Percentiles rank a stretch among this genome's conserved stretches.
Conservation (phyloP, 2,888 invertebrate species). For the Microplitis manilae region DNA sequence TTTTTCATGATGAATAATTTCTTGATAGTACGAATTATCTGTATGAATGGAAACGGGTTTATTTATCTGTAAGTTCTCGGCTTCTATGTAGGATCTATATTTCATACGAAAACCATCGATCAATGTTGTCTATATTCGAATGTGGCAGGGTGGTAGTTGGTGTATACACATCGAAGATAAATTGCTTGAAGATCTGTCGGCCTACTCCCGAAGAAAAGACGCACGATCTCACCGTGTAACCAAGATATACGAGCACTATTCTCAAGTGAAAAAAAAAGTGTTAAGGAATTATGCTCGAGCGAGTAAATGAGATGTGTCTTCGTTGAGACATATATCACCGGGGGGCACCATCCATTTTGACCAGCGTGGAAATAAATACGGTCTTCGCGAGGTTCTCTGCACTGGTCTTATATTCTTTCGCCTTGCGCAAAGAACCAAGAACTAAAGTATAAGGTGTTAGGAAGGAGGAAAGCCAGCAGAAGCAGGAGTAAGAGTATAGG, state of each 20-base stretch:
- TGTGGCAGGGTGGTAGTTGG: not conserved
- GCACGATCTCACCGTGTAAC: conserved; percentile 62
- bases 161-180: conserved; percentile 11
- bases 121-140: not conserved
- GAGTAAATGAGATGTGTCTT: conserved; percentile 75
- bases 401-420: conserved; percentile 24
- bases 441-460: conserved; percentile 30
- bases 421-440: conserved; percentile 37
- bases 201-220: conserved; percentile 45
- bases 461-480: conserved; percentile 39
- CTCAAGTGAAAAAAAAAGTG: conserved; percentile 70
- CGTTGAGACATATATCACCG: conserved; percentile 58
- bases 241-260: conserved; percentile 68
- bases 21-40: too few relatives aligned
- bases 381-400: conserved; percentile 52
- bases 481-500: conserved; percentile 28
- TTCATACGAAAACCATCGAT: not conserved
- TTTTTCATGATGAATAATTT: too few relatives aligned
- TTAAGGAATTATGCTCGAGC: conserved; percentile 74
- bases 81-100: not conserved
- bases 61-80: not conserved
- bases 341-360: conserved; percentile 53
- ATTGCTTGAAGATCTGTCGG: conserved; percentile 12
- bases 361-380: conserved; percentile 67
- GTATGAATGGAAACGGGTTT: not conserved